Evolutionary conservation across 2,113 vertebrate genomes (phyloP).

Genomic region (Eubucco bourcierii): DNA sequence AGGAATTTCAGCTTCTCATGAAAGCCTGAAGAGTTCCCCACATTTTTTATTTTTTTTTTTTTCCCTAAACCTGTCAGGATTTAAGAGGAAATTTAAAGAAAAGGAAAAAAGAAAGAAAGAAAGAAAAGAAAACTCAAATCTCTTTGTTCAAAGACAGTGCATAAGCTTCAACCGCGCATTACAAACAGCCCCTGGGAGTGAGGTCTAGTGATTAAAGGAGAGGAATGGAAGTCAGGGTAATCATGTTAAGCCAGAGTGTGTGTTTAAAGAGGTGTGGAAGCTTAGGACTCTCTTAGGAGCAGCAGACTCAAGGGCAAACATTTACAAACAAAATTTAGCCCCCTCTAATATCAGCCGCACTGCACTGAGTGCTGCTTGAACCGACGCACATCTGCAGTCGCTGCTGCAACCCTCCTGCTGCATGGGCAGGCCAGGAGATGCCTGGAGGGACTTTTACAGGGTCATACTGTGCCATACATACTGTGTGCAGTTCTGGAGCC

Average conservation of each 20-base stretch:
- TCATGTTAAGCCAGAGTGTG: neutral
- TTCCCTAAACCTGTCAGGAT: neutral
- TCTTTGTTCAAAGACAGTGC: slow-evolving; percentile 16
- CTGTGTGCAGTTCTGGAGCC: no score
- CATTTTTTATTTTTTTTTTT: neutral
- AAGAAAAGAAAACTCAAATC: neutral
- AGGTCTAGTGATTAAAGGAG: slow-evolving; percentile 10
- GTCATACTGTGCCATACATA: no score
- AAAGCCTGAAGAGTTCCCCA: neutral
- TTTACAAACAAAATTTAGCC: neutral
- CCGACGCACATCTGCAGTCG: no score
- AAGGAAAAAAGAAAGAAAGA: neutral
- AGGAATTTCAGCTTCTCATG: neutral
- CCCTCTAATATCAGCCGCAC: neutral
- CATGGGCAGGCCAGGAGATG: no score
- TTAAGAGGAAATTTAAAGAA: neutral
- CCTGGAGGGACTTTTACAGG: no score
- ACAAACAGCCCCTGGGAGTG: slow-evolving; percentile 9
- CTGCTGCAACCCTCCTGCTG: no score
- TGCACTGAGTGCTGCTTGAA: no score
- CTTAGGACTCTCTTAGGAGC: neutral
- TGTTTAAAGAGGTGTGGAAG: neutral
- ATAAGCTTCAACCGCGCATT: neutral
- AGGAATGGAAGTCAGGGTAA: neutral
- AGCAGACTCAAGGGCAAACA: neutral